Base-by-base conservation (phyloP, 2,888 invertebrate species). In the Andrena minutula region DNA sequence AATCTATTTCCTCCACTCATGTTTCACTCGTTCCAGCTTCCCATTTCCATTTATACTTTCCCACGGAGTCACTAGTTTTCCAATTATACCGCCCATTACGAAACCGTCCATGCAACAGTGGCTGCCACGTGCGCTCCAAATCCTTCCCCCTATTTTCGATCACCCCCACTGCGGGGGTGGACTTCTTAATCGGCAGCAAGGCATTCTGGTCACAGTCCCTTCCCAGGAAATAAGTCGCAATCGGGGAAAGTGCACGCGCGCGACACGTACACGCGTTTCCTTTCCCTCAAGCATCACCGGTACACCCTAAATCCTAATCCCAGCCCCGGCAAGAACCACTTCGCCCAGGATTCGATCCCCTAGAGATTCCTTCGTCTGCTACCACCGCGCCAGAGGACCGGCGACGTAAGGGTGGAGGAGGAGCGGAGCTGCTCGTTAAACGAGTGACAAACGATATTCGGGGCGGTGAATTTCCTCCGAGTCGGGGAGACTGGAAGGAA, bases 221-320 rank as follows among this genome's bases (percentile, higher is more conserved):
- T n/a, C n/a, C 0, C 10, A 5, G 53, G 8, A 71, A 75, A 71
- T 47, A 61, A 41, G 10, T 7, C 49, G 5, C 26, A 20, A 28
- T 23, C 10, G 30, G 20, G 47, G 49, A 60, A 47, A 53, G n/a
- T 65, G 49, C 71, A 66, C n/a, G 12, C 10, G 51, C 12, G 20
- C 5, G 26, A 47, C 10, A 4, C 16, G 5, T 26, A 20, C 26
- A 26, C 68, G 47, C 16, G 28, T 12, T 23, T 16, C 32, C 71
- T n/a, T 26, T 16, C 35, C 60, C 32, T 2, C 23, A 12, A 35
- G 12, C 26, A 26, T 61, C 69, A 20, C 47, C 51, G 65, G 47
- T 73, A 47, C 74, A 65, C 71, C 28, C 64, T 63, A 75, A 81
- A 83, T 79, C 74, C 61, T 63, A 63, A 76, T 72, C 65, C 65